A percentile compares a stretch with the other conserved stretches of the same genome.
phyloP scores from a whole-genome alignment of 2,113 vertebrate genomes.

The Hemichromis elongatus region DNA sequence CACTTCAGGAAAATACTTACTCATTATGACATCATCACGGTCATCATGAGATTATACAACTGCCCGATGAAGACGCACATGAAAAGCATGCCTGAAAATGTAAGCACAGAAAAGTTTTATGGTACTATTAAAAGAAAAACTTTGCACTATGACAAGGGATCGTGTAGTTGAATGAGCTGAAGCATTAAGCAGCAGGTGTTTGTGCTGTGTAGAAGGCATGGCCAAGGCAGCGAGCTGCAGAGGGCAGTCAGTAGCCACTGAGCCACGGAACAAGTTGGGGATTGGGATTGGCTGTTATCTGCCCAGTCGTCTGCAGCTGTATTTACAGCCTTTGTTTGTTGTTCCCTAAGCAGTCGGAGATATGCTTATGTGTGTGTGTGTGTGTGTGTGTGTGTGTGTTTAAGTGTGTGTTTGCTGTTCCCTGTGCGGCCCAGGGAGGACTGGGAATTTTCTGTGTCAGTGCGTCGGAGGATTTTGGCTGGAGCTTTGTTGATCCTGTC shows the following conservation, averaged over 20 bases:
- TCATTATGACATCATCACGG: background rate
- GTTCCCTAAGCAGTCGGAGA: constrained; percentile 84
- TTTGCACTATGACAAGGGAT: constrained; percentile 12
- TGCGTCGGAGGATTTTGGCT: constrained; percentile 89
- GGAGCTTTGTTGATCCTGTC: constrained; percentile 85
- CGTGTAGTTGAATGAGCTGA: constrained; percentile 36
- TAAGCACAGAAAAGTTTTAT: background rate
- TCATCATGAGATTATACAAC: background rate
- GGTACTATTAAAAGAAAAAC: background rate
- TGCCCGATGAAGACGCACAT: background rate
- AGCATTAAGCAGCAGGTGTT: constrained; percentile 68
- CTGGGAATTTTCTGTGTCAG: constrained; percentile 94
- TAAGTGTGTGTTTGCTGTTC: constrained; percentile 76
- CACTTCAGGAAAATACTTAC: background rate
- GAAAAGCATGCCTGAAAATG: background rate
- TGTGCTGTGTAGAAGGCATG: constrained; percentile 55
- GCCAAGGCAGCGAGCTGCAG: constrained; percentile 65
- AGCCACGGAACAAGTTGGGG: constrained; percentile 61
- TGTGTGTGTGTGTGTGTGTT: constrained; percentile 13
- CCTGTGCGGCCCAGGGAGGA: constrained; percentile 79
- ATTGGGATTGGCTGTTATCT: constrained; percentile 75
- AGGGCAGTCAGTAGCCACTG: constrained; percentile 66
- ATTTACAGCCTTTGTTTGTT: constrained; percentile 89
- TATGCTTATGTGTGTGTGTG: constrained; percentile 38
- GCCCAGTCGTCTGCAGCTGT: constrained; percentile 84